Percentiles rank a stretch among this genome's conserved stretches.
phyloP scores from a whole-genome alignment of 2,797 vertebrate genomes.

The Choloepus didactylus region DNA sequence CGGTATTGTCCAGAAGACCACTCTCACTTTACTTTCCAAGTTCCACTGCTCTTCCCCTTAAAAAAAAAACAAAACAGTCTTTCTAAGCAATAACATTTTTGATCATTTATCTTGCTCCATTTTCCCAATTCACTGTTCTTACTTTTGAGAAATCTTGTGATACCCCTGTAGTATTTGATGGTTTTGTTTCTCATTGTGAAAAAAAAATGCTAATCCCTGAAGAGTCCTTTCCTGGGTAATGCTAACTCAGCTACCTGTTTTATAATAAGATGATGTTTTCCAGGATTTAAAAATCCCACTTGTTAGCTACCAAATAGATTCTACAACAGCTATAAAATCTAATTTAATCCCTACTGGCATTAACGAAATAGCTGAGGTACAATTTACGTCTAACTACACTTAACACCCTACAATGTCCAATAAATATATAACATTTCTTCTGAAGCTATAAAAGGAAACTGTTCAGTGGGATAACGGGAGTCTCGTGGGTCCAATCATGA shows the following conservation, averaged over 20 bases:
- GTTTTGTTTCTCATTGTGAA: slow-evolving; percentile 88
- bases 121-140: slow-evolving; percentile 77
- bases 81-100: slow-evolving; percentile 69
- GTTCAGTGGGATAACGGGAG: slow-evolving; percentile 87
- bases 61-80: background rate
- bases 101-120: slow-evolving; percentile 84
- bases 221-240: slow-evolving; percentile 88
- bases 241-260: slow-evolving; percentile 90
- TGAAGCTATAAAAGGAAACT: slow-evolving; percentile 90
- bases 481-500: slow-evolving; percentile 88
- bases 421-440: slow-evolving; percentile 90
- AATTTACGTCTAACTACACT: slow-evolving; percentile 89
- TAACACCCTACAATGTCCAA: slow-evolving; percentile 88
- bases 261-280: slow-evolving; percentile 92
- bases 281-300: slow-evolving; percentile 90
- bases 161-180: slow-evolving; percentile 86
- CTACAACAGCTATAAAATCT: slow-evolving; percentile 90
- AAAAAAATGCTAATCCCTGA: slow-evolving; percentile 88
- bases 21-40: slow-evolving; percentile 63
- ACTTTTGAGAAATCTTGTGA: slow-evolving; percentile 87
- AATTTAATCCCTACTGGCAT: slow-evolving; percentile 90
- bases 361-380: slow-evolving; percentile 89
- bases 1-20: slow-evolving; percentile 39
- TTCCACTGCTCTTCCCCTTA: slow-evolving; percentile 44
- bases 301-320: slow-evolving; percentile 90